Evolutionary conservation across 2,888 invertebrate species (phyloP), one percentile per base, ranked within the genome.

Genomic region (Sclerodermus sp.): DNA sequence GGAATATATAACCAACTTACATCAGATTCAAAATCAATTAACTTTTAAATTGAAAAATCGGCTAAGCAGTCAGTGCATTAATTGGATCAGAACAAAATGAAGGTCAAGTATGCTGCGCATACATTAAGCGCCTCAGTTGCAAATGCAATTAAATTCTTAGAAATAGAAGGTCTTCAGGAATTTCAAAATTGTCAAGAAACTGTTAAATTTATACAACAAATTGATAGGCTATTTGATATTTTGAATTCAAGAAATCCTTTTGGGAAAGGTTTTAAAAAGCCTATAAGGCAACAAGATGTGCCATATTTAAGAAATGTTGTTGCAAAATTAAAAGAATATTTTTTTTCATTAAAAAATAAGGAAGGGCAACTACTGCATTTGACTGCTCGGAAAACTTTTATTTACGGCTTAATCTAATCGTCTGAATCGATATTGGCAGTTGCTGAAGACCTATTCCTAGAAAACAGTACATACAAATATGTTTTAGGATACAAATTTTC

Each of bases 61-160:
- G 16, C 16, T 17, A 40, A 16, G 37, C n/a, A 9, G 6, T 13
- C n/a, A 14, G n/a, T 14, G 15, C n/a, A 37, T 37, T 10, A 14
- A 37, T 37, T 37, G 15, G n/a, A 13, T 6, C 16, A 40, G n/a
- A 55, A 49, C 18, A 61, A 53, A 50, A 58, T 63, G 55, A 57
- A 58, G 46, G 60, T 66, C 1, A 36, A 45, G 9, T 51, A 64
- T n/a, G 67, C 64, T 15, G 62, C 58, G 1, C 63, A 65, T 46
- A 58, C 63, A 10, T 32, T 68, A 0, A 65, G 62, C 40, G 47
- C 45, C 14, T 60, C 60, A 38, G 62, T 67, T 15, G 66, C 65
- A n/a, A 62, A 66, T 58, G 50, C 59, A 3, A 51, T 61, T 32
- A 47, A 45, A 39, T 66, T 50, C 43, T 57, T 54, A 15, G 36